Conservation (phyloP, 2,888 invertebrate species). For the Eristalinus aeneus region DNA sequence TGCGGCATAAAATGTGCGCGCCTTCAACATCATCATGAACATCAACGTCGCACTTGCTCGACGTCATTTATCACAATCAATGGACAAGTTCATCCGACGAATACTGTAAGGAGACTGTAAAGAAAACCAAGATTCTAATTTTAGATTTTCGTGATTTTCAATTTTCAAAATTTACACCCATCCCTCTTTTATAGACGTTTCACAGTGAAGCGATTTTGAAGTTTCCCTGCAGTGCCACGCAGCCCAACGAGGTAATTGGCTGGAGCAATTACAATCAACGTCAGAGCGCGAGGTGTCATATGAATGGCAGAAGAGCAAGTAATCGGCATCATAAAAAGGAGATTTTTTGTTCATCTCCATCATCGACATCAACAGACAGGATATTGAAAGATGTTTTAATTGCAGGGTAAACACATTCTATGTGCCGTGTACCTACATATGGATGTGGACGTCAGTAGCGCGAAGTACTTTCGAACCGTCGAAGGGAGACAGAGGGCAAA, state of each 20-base stretch:
- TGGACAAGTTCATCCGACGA: conserved; percentile 63
- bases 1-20: conserved; percentile 42
- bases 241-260: conserved; percentile 55
- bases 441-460: conserved; percentile 48
- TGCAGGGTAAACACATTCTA: conserved; percentile 69
- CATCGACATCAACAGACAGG: conserved; percentile 69
- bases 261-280: conserved; percentile 70
- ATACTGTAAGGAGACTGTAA: conserved; percentile 32
- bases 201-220: conserved; percentile 2
- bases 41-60: conserved; percentile 53
- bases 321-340: conserved; percentile 60
- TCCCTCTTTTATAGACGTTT: background rate
- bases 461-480: background rate
- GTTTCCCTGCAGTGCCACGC: background rate
- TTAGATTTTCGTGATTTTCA: conserved; percentile 59
- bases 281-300: conserved; percentile 60
- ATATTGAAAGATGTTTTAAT: conserved; percentile 71
- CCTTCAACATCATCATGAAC: conserved; percentile 14
- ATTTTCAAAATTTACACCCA: conserved; percentile 40
- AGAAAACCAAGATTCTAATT: conserved; percentile 59
- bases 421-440: conserved; percentile 52
- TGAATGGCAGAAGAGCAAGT: conserved; percentile 36
- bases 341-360: conserved; percentile 29
- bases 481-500: background rate
- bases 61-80: conserved; percentile 68